Evolutionary conservation across 1,140 invertebrate species (phyloP), one percentile per base, ranked within the genome.

Genomic region (Drosophila paulistorum): DNA sequence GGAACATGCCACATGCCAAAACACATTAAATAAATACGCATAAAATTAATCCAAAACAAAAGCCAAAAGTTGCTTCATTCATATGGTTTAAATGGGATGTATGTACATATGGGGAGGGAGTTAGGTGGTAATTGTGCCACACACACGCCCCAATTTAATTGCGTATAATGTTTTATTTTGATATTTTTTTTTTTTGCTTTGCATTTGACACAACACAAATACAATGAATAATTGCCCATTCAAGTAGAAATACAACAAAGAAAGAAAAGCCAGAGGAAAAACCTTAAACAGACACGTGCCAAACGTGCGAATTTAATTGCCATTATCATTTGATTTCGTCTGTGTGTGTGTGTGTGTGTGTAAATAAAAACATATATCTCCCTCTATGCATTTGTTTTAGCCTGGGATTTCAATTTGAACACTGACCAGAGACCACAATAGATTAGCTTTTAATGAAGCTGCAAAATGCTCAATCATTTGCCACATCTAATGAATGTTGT

Each of bases 1-100:
- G 75, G 45, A 51, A 51, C 17, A 51, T 51, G 45, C 45, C 45
- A 51, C 45, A 51, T 51, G 9, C 45, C 17, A 48, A 9, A 51
- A 51, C 59, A 70, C 62, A 68, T 68, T 65, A 65, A 72, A 80
- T 76, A 78, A 85, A 86, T 67, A 75, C 42, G 45, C 63, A 54
- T 59, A 75, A 74, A 70, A 62, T 68, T 62, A 84, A 72, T 67
- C 61, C 69, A 68, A 70, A 69, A 78, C 71, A 86, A 85, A 74
- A 64, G 58, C 61, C 42, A 71, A 74, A 60, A 63, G 58, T 79
- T 60, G 48, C 57, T 45, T 23, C 33, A 59, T 48, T 48, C 69
- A 78, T 70, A 69, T 14, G 63, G 57, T 45, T 14, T 35, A 59
- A 68, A 73, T 51, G 23, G n/a, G n/a, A n/a, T 63, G 9, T 20